A percentile compares a stretch with the other conserved stretches of the same genome.
These are phyloP conservation scores for Crotalus viridis DNA, from an alignment of 2,113 vertebrate species.

Conservation along the genomic window DNA sequence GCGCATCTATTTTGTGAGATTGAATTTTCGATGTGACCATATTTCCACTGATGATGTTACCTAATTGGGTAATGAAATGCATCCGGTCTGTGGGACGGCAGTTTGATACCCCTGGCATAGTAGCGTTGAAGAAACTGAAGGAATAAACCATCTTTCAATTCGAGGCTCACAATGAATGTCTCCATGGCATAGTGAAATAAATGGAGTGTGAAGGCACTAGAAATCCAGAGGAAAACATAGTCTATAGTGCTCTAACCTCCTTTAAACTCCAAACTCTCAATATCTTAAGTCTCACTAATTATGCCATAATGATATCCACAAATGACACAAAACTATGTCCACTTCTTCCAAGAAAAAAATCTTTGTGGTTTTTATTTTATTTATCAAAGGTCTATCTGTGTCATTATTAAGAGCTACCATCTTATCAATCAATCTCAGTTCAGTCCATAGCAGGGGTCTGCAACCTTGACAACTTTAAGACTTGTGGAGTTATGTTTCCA, in stretches of 20 bases:
- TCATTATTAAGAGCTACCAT: background rate
- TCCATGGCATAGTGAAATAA: background rate
- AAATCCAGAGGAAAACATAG: background rate
- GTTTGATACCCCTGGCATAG: background rate
- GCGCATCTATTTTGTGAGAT: background rate
- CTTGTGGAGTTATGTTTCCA: no score
- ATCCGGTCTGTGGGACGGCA: no score
- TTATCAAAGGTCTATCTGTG: background rate
- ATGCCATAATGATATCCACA: background rate
- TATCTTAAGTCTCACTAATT: background rate
- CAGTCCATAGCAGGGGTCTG: background rate
- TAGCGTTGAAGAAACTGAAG: background rate
- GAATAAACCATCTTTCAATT: background rate
- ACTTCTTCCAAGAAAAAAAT: background rate
- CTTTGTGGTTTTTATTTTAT: background rate
- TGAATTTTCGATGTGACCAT: background rate
- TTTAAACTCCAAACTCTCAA: no score
- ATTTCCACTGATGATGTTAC: background rate
- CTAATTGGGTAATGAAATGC: no score
- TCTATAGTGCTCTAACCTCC: no score
- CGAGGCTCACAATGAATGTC: background rate
- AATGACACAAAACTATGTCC: background rate
- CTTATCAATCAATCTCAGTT: background rate
- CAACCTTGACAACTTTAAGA: no score
- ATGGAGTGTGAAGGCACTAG: background rate